A percentile compares a stretch with the other conserved stretches of the same genome.
phyloP scores from a whole-genome alignment of 64 coral and sea anemone species.

The Porites australiensis region DNA sequence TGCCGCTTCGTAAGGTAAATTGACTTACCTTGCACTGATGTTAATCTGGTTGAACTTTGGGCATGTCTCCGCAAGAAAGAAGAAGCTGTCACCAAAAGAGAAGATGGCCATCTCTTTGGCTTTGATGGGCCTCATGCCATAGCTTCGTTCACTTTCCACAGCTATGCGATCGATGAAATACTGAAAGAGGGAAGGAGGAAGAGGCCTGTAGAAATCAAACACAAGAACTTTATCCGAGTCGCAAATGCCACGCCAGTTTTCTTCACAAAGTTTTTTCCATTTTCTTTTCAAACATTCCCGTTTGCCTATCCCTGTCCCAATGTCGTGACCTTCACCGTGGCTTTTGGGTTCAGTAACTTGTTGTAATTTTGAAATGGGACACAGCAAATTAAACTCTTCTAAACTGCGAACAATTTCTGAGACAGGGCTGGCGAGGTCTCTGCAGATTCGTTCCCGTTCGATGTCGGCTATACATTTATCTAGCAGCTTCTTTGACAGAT shows the following conservation, averaged over 20 bases:
- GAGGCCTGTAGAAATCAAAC: conserved; percentile 19
- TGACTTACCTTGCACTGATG: conserved; percentile 50
- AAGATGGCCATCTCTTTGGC: conserved; percentile 53
- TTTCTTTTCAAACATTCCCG: background rate
- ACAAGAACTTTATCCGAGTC: conserved; percentile 6
- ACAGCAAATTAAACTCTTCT: conserved; percentile 29
- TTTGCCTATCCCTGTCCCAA: background rate
- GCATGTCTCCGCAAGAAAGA: conserved; percentile 39
- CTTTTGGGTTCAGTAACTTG: background rate
- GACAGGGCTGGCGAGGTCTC: background rate
- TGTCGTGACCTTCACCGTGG: background rate
- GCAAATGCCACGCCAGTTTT: conserved; percentile 16
- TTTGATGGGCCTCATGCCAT: conserved; percentile 56
- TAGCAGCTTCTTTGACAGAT: conserved; percentile 49
- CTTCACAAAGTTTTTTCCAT: background rate
- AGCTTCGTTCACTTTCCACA: conserved; percentile 21
- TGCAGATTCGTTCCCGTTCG: conserved; percentile 49
- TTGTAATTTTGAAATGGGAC: background rate
- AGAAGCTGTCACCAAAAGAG: conserved; percentile 63
- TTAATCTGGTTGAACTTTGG: conserved; percentile 63
- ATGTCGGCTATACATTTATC: conserved; percentile 21
- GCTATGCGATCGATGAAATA: conserved; percentile 46
- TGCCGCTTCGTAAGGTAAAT: background rate
- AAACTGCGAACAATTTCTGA: conserved; percentile 26
- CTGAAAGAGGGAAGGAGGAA: conserved; percentile 27